Evolutionary conservation across 1,140 invertebrate species (phyloP).

Genomic region (Lysiphlebus fabarum): DNA sequence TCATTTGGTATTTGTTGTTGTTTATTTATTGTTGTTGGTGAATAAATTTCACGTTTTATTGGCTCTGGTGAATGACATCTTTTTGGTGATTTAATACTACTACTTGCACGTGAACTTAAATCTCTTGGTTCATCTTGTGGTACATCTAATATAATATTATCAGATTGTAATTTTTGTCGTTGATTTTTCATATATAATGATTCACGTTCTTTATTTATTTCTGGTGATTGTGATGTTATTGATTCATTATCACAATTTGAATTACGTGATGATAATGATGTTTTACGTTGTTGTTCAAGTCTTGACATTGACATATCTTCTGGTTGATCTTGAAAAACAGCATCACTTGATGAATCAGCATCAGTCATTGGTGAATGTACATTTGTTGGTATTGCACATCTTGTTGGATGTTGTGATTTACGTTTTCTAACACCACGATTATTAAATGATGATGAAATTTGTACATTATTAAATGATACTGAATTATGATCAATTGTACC

Average conservation of each 20-base stretch:
- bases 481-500: conserved; percentile 40
- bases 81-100: conserved; percentile 38
- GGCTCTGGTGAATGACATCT: conserved; percentile 38
- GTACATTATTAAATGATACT: conserved; percentile 36
- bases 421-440: conserved; percentile 66
- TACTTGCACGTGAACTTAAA: conserved; percentile 47
- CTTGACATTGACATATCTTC: conserved; percentile 61
- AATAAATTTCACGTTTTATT: conserved; percentile 33
- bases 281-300: conserved; percentile 40
- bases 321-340: conserved; percentile 59
- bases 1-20: not conserved
- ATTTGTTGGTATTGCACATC: conserved; percentile 66
- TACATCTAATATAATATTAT: conserved; percentile 28
- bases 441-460: conserved; percentile 35
- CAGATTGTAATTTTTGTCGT: conserved; percentile 13
- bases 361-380: conserved; percentile 63
- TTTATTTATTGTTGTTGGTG: not conserved
- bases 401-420: conserved; percentile 88
- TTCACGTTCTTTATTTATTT: conserved; percentile 23
- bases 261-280: conserved; percentile 34
- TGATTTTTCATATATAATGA: not conserved
- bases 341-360: conserved; percentile 66
- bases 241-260: conserved; percentile 30
- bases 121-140: conserved; percentile 47
- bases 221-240: conserved; percentile 28